Conservation (phyloP, 2,113 vertebrate species). For the Antidorcas marsupialis region DNA sequence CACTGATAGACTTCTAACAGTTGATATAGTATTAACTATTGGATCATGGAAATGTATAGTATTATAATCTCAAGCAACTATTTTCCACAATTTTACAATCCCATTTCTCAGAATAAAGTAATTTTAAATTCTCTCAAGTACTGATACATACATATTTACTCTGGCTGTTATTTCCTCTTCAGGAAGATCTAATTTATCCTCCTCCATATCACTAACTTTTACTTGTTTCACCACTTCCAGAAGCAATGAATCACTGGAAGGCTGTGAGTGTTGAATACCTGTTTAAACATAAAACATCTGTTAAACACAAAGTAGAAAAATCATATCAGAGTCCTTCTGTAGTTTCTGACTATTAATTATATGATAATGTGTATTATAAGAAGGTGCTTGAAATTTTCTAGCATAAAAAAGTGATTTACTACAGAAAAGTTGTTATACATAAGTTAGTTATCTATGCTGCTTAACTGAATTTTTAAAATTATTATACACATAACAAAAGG, state of each 20-base stretch:
- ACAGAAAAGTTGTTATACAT: not conserved
- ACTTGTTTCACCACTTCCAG: constrained; percentile 96
- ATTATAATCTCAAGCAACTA: constrained; percentile 19
- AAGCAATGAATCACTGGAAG: constrained; percentile 90
- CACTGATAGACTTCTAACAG: not conserved
- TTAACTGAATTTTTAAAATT: not conserved
- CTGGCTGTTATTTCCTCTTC: constrained; percentile 87
- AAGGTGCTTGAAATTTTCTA: not conserved
- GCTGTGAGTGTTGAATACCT: constrained; percentile 89
- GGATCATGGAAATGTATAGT: not conserved
- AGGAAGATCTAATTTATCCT: constrained; percentile 92
- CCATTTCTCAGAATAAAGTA: constrained; percentile 29
- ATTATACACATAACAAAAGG: not conserved
- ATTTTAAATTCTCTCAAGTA: not conserved
- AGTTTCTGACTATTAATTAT: constrained; percentile 4
- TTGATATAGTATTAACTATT: not conserved
- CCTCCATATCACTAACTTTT: constrained; percentile 94
- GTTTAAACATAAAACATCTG: not conserved
- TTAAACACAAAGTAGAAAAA: not conserved
- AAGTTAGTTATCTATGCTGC: not conserved
- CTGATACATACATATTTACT: constrained; percentile 78
- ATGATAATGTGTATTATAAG: not conserved
- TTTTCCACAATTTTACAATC: not conserved
- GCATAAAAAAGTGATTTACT: not conserved
- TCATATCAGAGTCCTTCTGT: not conserved